Percentiles rank a stretch among this genome's conserved stretches.
Conservation (phyloP, 2,888 invertebrate genomes). For the Spodoptera exigua region DNA sequence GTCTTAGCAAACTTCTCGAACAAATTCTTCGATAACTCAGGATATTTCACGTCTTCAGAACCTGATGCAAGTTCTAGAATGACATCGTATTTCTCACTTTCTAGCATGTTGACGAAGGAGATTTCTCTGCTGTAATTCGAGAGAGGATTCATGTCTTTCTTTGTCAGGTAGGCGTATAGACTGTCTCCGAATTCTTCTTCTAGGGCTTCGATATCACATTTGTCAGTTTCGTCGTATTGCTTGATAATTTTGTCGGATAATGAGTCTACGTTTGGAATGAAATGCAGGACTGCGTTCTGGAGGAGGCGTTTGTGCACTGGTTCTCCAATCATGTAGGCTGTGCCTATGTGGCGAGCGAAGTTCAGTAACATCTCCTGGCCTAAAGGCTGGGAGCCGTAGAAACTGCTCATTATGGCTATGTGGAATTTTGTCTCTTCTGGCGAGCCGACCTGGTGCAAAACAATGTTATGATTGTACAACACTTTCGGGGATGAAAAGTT, state of each 20-base stretch:
- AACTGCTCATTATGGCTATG: conserved; percentile 94
- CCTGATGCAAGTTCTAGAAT: conserved; percentile 94
- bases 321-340: conserved; percentile 92
- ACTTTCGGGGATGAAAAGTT: too few species aligned
- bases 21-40: conserved; percentile 77
- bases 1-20: conserved; percentile 85
- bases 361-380: conserved; percentile 95
- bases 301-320: conserved; percentile 91
- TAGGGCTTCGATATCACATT: conserved; percentile 73
- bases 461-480: background rate
- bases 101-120: conserved; percentile 91
- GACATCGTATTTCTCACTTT: conserved; percentile 91
- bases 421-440: conserved; percentile 95
- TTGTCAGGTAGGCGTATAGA: conserved; percentile 84
- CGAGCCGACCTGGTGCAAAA: conserved; percentile 90
- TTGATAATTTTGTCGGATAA: conserved; percentile 73
- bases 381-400: conserved; percentile 94
- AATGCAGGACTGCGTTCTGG: conserved; percentile 93
- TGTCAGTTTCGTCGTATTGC: conserved; percentile 71
- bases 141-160: conserved; percentile 79
- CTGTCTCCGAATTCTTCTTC: conserved; percentile 92
- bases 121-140: conserved; percentile 86
- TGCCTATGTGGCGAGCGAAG: conserved; percentile 94
- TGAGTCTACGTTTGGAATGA: conserved; percentile 91
- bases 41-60: conserved; percentile 89